Evolutionary conservation across 2,113 vertebrate genomes (phyloP).

Genomic region (Amphiprion percula): DNA sequence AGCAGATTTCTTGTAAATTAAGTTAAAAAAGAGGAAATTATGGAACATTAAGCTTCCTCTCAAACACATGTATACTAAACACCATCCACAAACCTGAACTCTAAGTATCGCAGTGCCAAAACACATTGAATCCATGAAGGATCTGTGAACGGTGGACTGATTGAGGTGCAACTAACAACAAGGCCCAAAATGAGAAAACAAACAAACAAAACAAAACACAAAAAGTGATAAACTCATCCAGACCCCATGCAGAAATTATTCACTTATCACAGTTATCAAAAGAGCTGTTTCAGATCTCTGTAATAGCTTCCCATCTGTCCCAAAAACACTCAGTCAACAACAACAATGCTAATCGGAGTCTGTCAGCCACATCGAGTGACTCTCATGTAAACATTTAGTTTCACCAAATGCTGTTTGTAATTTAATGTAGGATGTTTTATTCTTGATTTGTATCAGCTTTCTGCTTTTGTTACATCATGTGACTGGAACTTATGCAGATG

Average conservation of each 20-base stretch:
- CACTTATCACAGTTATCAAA: background rate
- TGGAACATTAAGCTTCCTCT: too few relatives aligned
- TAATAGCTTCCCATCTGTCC: background rate
- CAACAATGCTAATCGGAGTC: background rate
- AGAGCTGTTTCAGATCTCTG: background rate
- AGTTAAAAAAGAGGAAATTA: too few relatives aligned
- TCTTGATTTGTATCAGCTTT: too few relatives aligned
- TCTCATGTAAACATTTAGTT: background rate
- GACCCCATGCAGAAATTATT: background rate
- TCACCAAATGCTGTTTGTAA: background rate
- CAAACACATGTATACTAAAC: too few relatives aligned
- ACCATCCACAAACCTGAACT: too few relatives aligned
- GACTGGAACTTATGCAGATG: too few relatives aligned
- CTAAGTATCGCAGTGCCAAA: too few relatives aligned
- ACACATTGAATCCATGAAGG: too few relatives aligned
- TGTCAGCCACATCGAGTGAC: background rate
- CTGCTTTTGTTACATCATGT: background rate
- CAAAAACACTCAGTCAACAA: background rate
- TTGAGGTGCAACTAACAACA: too few relatives aligned
- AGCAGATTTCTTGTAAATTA: too few relatives aligned
- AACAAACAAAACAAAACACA: background rate
- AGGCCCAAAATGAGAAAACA: too few relatives aligned
- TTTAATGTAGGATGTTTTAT: background rate
- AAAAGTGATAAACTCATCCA: background rate
- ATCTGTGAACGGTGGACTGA: too few relatives aligned